Percentiles rank a stretch among this genome's conserved stretches.
Evolutionary conservation across 1,140 invertebrate species (phyloP).

Genomic region (Drosophila setifemur): DNA sequence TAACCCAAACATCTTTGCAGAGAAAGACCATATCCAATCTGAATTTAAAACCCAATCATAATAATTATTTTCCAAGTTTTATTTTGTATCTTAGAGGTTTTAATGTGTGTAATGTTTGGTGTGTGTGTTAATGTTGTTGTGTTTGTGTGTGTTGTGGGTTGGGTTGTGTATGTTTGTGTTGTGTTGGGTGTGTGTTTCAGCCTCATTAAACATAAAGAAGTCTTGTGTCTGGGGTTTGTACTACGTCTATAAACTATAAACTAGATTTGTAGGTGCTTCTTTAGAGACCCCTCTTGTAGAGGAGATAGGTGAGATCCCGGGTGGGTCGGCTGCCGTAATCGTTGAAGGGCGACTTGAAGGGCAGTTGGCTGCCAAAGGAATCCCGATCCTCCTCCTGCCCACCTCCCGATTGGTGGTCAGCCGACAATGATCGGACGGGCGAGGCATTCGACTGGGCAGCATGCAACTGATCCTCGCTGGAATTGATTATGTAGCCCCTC

Average conservation of each 20-base stretch:
- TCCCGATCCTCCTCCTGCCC: slow-evolving; percentile 25
- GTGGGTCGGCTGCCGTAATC: slow-evolving; percentile 67
- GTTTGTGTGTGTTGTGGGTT: background rate
- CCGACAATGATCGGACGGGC: background rate
- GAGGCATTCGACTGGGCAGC: slow-evolving; percentile 32
- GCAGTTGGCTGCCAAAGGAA: slow-evolving; percentile 42
- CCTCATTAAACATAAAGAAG: slow-evolving; percentile 5
- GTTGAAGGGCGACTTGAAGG: slow-evolving; percentile 64
- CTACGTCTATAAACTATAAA: no score
- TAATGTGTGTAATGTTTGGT: background rate
- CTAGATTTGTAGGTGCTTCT: background rate
- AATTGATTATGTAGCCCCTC: slow-evolving; percentile 41
- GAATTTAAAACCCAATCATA: background rate
- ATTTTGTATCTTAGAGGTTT: background rate
- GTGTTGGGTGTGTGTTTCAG: slow-evolving; percentile 1
- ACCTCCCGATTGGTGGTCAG: no score
- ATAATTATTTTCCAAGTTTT: background rate
- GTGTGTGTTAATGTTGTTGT: background rate
- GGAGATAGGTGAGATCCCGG: slow-evolving; percentile 57
- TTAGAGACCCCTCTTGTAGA: slow-evolving; percentile 59
- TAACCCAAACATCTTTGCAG: no score
- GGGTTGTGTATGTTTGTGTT: background rate
- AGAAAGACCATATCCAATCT: no score
- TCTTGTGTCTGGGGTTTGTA: background rate
- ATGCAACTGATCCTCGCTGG: slow-evolving; percentile 65